Base-by-base conservation (phyloP, 1,140 invertebrate species). In the Dysdera silvatica region DNA sequence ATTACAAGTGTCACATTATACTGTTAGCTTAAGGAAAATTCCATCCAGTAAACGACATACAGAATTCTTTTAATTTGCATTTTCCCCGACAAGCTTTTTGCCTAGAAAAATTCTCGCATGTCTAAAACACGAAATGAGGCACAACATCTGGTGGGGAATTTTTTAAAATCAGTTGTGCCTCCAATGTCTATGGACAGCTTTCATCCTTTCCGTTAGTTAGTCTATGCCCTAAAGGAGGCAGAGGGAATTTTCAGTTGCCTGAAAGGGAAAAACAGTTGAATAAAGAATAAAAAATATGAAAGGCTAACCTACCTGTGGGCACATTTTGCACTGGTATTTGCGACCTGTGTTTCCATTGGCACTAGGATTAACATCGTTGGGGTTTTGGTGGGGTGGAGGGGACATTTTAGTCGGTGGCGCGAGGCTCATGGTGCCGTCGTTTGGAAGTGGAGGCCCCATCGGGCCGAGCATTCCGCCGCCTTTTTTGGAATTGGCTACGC, bases 291-390 rank as follows among this genome's bases (percentile, higher is more conserved):
- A 14, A 16, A 14, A n/a, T 14, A 14, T 43, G 26, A 43, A 43
- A 43, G n/a, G 7, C 14, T n/a, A 10, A 78, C 87, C 84, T 78
- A 97, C 93, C 89, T 95, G 91, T 67, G 93, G 92, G 78, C 93
- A 97, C 92, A 97, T 96, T 80, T 96, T 96, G 84, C 93, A 97
- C 76, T 94, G 90, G 80, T 96, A 96, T 75, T 94, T 94, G 33
- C 79, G 61, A 23, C 65, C 65, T 16, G 59, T 67, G 52, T 35
- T 54, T 6, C 56, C 56, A 28, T 58, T 62, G 52, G 66, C 64
- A 59, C 49, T 63, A 41, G 55, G 67, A 49, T 62, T 67, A 37
- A 66, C 65, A 35, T 52, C 58, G 47, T 57, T 60, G 14, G 59
- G 59, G n/a, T 54, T 54, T 28, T 61, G 57, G 16, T 63, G 61